Evolutionary conservation across 2,797 vertebrate genomes (phyloP), one percentile per base, ranked within the genome.

Genomic region (Gobio occitaniae): DNA sequence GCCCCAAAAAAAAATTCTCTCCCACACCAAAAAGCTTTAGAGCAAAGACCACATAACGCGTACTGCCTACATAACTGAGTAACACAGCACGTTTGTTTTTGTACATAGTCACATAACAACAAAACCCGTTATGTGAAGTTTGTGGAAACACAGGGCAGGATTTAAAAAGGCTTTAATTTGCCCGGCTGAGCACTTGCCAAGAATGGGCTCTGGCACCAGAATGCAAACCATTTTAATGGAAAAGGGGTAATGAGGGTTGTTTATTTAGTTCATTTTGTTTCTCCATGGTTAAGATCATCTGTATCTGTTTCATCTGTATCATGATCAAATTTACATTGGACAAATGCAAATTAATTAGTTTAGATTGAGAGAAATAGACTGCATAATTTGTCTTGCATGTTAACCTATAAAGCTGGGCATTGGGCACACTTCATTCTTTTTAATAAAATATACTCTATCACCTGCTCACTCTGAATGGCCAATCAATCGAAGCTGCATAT

Each of bases 151-250:
- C 50, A 36, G 74, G 36, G 32, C 54, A 21, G 4, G 52, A 59
- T 41, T 38, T 21, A 77, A 59, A 76, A 21, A 2, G 74, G 52
- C 32, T 41, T 77, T 75, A 44, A 77, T 77, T 56, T 38, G 36
- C 32, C 52, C 1, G 2, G 13, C 13, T 59, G 36, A 59, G 36
- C 21, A 25, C 54, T 61, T 21, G 50, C 32, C 32, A 76, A 54
- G 29, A 76, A 76, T 76, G 32, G 5, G 17, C 11, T 54, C 74
- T 76, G 32, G 74, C 74, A 25, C 36, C 54, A 41, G 13, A 59
- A 41, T 36, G 21, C 7, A 0, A 19, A 38, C 19, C 4, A 21
- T 38, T 76, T 76, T 4, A 0, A 36, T 54, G 19, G 17, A 38
- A 76, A 38, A 76, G 6, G 3, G 52, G 32, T 77, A 59, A 59